Base-by-base conservation (phyloP, 2,113 vertebrate species). In the Picathartes gymnocephalus region DNA sequence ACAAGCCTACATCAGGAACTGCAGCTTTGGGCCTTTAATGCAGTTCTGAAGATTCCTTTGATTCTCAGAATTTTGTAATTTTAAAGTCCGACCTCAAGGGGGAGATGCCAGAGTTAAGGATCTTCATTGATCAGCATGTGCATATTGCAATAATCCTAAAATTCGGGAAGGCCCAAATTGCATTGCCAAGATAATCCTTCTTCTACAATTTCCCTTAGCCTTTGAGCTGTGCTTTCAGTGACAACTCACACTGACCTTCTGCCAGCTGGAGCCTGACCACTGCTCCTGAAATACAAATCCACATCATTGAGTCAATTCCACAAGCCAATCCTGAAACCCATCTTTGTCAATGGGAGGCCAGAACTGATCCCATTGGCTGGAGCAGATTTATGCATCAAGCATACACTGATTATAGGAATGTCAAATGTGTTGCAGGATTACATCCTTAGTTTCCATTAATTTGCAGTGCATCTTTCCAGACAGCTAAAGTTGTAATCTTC, bases 51-150 rank as follows among this genome's bases (percentile, higher is more conserved):
- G 33, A 53, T 94, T 71, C n/a, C 70, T 64, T 37, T 21, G 35
- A 82, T 62, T 51, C 23, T 74, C 25, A 60, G 64, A 81, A 48
- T 66, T 93, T 45, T 97, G 96, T 53, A 96, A 84, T 97, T 95
- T 94, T 96, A 10, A 92, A 86, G 69, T 94, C 88, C 48, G 24
- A 84, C 96, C 96, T 97, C 96, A 96, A 97, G 96, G 86, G 95
- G 96, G 96, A 97, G 96, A 96, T 97, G 80, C 95, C 96, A 96
- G 95, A 94, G 95, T 88, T 95, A 93, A 71, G 90, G 94, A 97
- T 97, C 45, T 80, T 92, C 68, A 68, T 71, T 69, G 77, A 93
- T 95, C 77, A 76, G 69, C 28, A 23, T 57, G 19, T 28, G 37
- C 72, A 53, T 33, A 4, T 31, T 83, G 37, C 65, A 77, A 88